These are phyloP conservation scores for Datnioides undecimradiatus DNA, from an alignment of 2,113 vertebrate species.

Conservation along the genomic window DNA sequence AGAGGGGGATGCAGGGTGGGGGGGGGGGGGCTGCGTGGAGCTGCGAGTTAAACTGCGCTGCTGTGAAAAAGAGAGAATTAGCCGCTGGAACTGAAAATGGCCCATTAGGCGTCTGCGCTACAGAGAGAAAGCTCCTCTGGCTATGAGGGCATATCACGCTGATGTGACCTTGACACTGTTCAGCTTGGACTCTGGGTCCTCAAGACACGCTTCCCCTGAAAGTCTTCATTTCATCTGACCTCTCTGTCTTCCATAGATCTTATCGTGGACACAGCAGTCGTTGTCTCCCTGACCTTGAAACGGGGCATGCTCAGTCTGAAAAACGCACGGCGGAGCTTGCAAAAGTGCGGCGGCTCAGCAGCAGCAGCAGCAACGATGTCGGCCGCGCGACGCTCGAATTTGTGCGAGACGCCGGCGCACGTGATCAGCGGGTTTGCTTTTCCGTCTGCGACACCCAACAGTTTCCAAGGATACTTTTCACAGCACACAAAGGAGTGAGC, in stretches of 20 bases:
- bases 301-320: slow-evolving; percentile 30
- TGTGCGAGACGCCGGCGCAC: slow-evolving; percentile 41
- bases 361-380: slow-evolving; percentile 51
- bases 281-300: slow-evolving; percentile 68
- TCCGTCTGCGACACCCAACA: slow-evolving; percentile 55
- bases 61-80: slow-evolving; percentile 53
- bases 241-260: slow-evolving; percentile 35
- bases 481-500: slow-evolving; percentile 51
- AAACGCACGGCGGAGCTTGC: background rate
- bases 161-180: slow-evolving; percentile 71
- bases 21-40: background rate
- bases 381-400: slow-evolving; percentile 37
- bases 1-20: background rate
- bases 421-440: slow-evolving; percentile 59
- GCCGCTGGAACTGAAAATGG: slow-evolving; percentile 50
- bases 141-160: slow-evolving; percentile 20
- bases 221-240: slow-evolving; percentile 38
- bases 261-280: slow-evolving; percentile 31
- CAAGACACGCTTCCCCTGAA: slow-evolving; percentile 1
- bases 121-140: slow-evolving; percentile 33
- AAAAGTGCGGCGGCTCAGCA: slow-evolving; percentile 38
- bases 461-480: slow-evolving; percentile 78
- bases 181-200: slow-evolving; percentile 37
- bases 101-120: slow-evolving; percentile 47
- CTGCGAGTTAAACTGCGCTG: slow-evolving; percentile 48